Base-by-base conservation (phyloP, 2,797 vertebrate genomes). In the Hyperoplus lanceolatus region DNA sequence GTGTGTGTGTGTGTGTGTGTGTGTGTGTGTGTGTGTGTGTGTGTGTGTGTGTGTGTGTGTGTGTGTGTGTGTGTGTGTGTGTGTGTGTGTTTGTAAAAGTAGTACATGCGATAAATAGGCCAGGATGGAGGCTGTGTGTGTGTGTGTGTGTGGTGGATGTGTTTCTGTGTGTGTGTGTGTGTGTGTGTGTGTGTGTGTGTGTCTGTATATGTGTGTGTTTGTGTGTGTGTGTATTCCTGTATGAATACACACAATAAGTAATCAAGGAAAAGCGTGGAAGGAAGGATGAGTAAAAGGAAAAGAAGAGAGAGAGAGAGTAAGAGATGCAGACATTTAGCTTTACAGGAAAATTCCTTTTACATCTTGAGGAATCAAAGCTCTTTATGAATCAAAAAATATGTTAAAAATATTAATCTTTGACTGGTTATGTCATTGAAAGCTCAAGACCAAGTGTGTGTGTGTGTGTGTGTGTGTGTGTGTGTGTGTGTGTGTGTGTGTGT, bases 211-310 rank as follows among this genome's bases (percentile, higher is more conserved):
- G n/a, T 5, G 9, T 6, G 15, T 60, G 39, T 54, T 41, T 51
- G 29, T 29, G 29, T 39, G 71, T 48, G 64, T 70, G 38, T 78
- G n/a, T 66, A 9, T 75, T 18, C 38, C 14, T 50, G 46, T 61
- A 18, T 73, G 69, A 74, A 77, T 54, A 77, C 39, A 63, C 73
- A 88, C 80, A 85, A 85, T 64, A 69, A 56, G 59, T 60, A 80
- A 76, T 85, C 82, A 87, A 53, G 63, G 51, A 6, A 67, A 16
- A 66, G 43, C 29, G 29, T 29, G 29, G 29, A 29, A 29, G 29
- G 29, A 29, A 29, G 29, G 29, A 29, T 29, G 29, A 29, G 2
- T 29, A 43, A 53, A 60, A 29, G 10, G 43, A 62, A 15, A 49
- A 5, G 38, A 5, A 3, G 29, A 54, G 48, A 55, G 8, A 61